Conservation (phyloP, 2,113 vertebrate species). For the Rhineura floridana region DNA sequence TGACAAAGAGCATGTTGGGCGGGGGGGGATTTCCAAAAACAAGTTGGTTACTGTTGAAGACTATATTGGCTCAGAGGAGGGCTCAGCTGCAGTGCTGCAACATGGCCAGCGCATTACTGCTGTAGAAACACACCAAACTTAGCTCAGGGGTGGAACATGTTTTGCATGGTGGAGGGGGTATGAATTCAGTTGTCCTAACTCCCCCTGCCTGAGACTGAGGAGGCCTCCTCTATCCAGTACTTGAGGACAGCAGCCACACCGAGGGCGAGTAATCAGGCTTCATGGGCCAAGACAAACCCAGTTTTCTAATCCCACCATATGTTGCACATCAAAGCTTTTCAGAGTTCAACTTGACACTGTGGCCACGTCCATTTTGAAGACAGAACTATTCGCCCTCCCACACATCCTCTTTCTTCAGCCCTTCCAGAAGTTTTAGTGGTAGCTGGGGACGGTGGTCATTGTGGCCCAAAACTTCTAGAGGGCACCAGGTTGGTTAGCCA, state of each 20-base stretch:
- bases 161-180: background rate
- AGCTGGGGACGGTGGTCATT: too few species aligned
- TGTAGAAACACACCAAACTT: background rate
- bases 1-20: background rate
- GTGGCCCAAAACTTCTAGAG: too few species aligned
- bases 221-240: background rate
- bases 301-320: background rate
- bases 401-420: background rate
- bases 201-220: background rate
- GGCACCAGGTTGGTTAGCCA: too few species aligned
- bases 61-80: background rate
- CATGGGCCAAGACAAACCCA: background rate
- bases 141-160: background rate
- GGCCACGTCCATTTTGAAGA: background rate
- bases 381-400: background rate
- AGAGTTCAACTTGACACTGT: background rate
- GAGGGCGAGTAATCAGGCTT: too few species aligned
- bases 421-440: background rate
- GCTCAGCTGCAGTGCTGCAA: background rate
- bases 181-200: background rate
- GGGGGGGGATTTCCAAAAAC: background rate
- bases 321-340: too few species aligned
- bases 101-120: background rate
- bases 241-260: too few species aligned
- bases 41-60: background rate